Evolutionary conservation across 1,140 invertebrate species (phyloP).

Genomic region (Vanessa tameamea): DNA sequence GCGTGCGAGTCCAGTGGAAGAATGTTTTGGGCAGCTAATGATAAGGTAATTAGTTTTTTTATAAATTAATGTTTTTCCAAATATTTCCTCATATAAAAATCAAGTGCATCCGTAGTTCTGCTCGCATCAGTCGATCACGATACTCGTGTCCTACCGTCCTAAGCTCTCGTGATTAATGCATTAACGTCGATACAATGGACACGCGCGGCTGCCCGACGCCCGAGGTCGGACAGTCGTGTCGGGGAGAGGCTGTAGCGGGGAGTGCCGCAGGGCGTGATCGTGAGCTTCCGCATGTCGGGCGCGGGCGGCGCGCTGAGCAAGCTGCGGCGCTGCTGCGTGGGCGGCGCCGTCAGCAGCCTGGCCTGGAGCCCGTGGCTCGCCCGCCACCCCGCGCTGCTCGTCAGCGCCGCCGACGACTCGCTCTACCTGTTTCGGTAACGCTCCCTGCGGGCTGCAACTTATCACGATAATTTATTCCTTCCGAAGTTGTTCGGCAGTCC

Average conservation of each 20-base stretch:
- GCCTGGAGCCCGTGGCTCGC: constrained; percentile 92
- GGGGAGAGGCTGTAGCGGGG: not conserved
- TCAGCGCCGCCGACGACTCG: constrained; percentile 89
- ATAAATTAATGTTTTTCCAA: not conserved
- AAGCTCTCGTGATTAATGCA: no score
- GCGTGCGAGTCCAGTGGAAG: constrained; percentile 89
- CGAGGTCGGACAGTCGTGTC: no score
- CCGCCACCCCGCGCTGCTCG: constrained; percentile 88
- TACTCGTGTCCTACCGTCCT: no score
- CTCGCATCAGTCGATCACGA: no score
- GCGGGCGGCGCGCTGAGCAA: constrained; percentile 87
- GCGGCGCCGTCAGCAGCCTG: constrained; percentile 87
- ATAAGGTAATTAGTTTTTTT: constrained; percentile 81
- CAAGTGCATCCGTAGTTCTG: no score
- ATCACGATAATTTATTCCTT: no score
- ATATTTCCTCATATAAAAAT: no score
- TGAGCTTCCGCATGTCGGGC: constrained; percentile 87
- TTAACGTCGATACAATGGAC: no score
- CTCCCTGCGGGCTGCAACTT: not conserved
- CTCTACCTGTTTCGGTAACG: constrained; percentile 83
- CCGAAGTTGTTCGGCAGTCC: no score
- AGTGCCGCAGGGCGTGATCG: constrained; percentile 83
- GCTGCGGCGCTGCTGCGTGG: constrained; percentile 84
- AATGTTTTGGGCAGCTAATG: constrained; percentile 92
- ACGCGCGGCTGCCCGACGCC: no score